phyloP scores from a whole-genome alignment of 2,113 vertebrate species.

The Perca schrenkii region DNA sequence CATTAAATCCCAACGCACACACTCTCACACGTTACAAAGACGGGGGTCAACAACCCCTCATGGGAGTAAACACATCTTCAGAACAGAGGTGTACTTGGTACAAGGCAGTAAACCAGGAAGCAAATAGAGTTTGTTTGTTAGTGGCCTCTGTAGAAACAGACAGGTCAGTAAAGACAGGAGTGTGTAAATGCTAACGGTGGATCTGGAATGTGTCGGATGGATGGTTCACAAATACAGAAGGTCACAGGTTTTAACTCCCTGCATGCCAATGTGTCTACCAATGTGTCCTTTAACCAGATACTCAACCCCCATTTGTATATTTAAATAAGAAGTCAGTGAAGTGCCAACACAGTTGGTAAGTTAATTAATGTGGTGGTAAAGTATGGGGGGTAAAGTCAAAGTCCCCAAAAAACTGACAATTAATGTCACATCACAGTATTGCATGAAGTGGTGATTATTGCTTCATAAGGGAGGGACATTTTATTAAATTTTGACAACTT shows the following conservation, averaged over 20 bases:
- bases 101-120: slow-evolving; percentile 48
- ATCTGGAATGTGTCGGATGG: slow-evolving; percentile 54
- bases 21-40: slow-evolving; percentile 14
- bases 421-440: slow-evolving; percentile 1
- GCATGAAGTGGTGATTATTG: not conserved
- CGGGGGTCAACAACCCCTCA: slow-evolving; percentile 13
- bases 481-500: not conserved
- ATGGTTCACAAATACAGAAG: slow-evolving; percentile 35
- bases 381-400: not conserved
- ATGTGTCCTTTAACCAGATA: not conserved
- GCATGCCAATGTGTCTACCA: not conserved
- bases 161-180: slow-evolving; percentile 25
- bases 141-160: slow-evolving; percentile 16
- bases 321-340: not conserved
- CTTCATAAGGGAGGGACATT: not conserved
- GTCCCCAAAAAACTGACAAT: not conserved
- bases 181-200: slow-evolving; percentile 26
- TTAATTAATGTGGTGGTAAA: not conserved
- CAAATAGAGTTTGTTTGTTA: slow-evolving; percentile 35
- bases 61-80: slow-evolving; percentile 40
- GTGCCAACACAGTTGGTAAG: not conserved
- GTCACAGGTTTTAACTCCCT: slow-evolving; percentile 38
- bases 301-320: not conserved
- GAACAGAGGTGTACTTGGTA: slow-evolving; percentile 15
- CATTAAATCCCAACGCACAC: slow-evolving; percentile 47